Conservation (phyloP, 1,140 invertebrate species). For the Asobara japonica region DNA sequence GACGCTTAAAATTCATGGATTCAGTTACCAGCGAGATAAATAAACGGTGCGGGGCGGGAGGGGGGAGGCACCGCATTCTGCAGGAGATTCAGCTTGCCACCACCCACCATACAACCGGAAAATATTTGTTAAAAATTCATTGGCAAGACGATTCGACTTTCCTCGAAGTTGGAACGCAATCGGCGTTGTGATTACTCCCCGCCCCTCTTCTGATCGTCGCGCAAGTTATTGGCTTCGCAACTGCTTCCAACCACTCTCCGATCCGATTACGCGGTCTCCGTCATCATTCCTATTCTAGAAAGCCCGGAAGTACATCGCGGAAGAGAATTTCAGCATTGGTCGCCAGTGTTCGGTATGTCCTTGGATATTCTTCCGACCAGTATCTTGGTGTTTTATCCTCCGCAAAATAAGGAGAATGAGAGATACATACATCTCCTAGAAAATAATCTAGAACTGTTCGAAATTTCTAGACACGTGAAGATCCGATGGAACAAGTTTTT, state of each 20-base stretch:
- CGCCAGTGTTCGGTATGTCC: background rate
- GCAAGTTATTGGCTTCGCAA: constrained; percentile 24
- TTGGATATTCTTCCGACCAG: background rate
- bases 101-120: background rate
- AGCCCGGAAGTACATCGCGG: constrained; percentile 22
- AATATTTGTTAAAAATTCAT: constrained; percentile 9
- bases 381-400: background rate
- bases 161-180: constrained; percentile 11
- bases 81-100: too few relatives aligned
- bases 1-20: constrained; percentile 1
- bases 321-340: constrained; percentile 19
- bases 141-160: background rate
- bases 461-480: too few relatives aligned
- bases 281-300: constrained; percentile 24
- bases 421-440: too few relatives aligned
- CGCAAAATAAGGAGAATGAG: background rate
- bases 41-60: background rate
- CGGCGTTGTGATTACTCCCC: constrained; percentile 11
- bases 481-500: too few relatives aligned
- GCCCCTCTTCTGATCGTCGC: background rate
- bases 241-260: constrained; percentile 27
- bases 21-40: background rate
- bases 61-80: background rate
- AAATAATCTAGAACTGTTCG: too few relatives aligned
- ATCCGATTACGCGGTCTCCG: constrained; percentile 32